These are phyloP conservation scores for Pogonocichla stellata DNA, from an alignment of 2,113 vertebrate genomes.

Conservation along the genomic window DNA sequence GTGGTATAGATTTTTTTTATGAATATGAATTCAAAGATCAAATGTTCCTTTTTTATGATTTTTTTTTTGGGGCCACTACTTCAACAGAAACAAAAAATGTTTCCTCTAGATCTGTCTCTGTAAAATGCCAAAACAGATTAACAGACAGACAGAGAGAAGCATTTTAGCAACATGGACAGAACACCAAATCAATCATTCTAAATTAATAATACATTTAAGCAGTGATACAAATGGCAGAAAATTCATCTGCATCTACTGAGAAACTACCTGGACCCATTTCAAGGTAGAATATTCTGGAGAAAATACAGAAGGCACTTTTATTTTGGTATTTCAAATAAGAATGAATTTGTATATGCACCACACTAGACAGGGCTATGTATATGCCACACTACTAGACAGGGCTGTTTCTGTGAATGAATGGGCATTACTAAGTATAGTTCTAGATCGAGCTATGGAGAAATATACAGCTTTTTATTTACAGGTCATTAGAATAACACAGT, in stretches of 20 bases:
- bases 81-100: background rate
- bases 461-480: background rate
- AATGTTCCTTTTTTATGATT: background rate
- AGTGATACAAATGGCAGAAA: background rate
- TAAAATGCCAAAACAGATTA: background rate
- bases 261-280: background rate
- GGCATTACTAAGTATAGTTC: background rate
- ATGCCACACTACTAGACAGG: background rate
- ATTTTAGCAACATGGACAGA: conserved; percentile 31
- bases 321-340: conserved; percentile 19
- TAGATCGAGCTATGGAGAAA: background rate
- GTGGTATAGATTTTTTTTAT: background rate
- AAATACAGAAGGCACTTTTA: background rate
- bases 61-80: background rate
- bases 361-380: background rate
- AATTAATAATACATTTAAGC: conserved; percentile 49
- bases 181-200: conserved; percentile 1
- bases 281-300: background rate
- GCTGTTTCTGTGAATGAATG: background rate
- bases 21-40: conserved; percentile 16
- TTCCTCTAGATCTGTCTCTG: background rate
- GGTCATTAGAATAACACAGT: background rate
- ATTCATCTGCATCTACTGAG: background rate
- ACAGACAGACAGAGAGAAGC: background rate
- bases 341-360: background rate